Evolutionary conservation across 2,888 invertebrate species (phyloP), one percentile per base, ranked within the genome.

Genomic region (Drosophila incognita): DNA sequence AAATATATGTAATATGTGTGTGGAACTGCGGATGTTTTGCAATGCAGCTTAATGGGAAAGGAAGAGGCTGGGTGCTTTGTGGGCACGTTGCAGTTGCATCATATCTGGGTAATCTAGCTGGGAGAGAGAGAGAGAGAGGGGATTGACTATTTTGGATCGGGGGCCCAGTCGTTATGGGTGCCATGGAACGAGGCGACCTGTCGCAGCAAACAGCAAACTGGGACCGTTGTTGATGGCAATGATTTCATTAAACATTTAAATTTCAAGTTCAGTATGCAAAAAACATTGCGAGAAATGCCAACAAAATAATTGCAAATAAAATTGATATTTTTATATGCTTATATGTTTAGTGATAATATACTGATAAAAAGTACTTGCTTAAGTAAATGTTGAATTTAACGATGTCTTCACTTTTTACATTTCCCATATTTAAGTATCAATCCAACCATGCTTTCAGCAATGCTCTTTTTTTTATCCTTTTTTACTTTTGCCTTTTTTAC

Each of bases 181-280:
- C 27, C 35, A 24, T 38, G 24, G 24, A 31, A n/a, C 33, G 67
- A 38, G 56, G 29, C 46, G 60, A 52, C 27, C 18, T 68, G 76
- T 65, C 64, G 62, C 74, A 66, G 52, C 56, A 7, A 38, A 33
- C 40, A 57, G 72, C 40, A 31, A 57, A 40, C 56, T 59, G 70
- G 49, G 52, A 42, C 51, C 51, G 74, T 72, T 74, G 35, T 48
- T 54, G 54, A 11, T 75, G 87, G 74, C 86, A 88, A 81, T 87
- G 88, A 89, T 88, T 87, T 90, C 79, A 87, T 90, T 89, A 85
- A 88, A 76, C 73, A 85, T 81, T 87, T 88, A 77, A 88, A 85
- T 87, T 86, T 80, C 86, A 87, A 89, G 86, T 87, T 87, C 86
- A 87, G 69, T 52, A 57, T 21, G 57, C 31, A 49, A 54, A 46